Conservation (phyloP, 2,113 vertebrate genomes). For the Barbus barbus region DNA sequence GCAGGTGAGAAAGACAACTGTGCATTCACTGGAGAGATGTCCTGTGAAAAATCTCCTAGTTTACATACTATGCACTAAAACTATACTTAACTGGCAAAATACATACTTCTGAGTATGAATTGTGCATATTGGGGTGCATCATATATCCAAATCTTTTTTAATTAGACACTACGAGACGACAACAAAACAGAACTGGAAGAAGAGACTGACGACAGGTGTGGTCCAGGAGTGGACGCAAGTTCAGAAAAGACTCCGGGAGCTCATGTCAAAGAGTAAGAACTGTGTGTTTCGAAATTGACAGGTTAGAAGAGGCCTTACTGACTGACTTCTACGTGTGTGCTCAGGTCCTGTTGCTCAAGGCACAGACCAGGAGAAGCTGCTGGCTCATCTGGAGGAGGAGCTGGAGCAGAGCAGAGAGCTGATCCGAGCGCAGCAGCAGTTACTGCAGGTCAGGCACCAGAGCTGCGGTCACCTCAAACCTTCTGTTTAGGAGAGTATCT, state of each 20-base stretch:
- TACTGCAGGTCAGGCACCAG: slow-evolving; percentile 70
- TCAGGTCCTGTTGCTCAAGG: slow-evolving; percentile 55
- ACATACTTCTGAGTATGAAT: too few relatives aligned
- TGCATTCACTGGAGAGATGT: background rate
- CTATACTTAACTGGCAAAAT: too few relatives aligned
- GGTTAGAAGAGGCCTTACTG: background rate
- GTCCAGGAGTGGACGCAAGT: slow-evolving; percentile 73
- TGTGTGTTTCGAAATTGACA: background rate
- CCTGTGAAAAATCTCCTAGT: too few relatives aligned
- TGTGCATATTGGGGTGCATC: background rate
- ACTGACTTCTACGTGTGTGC: background rate
- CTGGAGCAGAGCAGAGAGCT: slow-evolving; percentile 72
- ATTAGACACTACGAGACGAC: slow-evolving; percentile 52
- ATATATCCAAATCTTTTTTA: background rate
- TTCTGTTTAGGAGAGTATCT: too few relatives aligned
- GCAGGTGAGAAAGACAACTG: slow-evolving; percentile 45
- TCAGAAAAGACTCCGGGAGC: slow-evolving; percentile 62
- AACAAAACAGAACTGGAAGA: slow-evolving; percentile 29
- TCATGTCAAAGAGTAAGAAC: slow-evolving; percentile 61
- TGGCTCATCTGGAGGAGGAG: slow-evolving; percentile 71
- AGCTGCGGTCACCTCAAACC: background rate
- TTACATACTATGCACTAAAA: too few relatives aligned
- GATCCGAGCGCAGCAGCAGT: slow-evolving; percentile 70
- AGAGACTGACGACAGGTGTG: slow-evolving; percentile 60
- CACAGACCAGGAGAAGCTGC: slow-evolving; percentile 77